Percentiles rank a stretch among this genome's conserved stretches.
phyloP scores from a whole-genome alignment of 2,797 vertebrate species.

The Pangasius larnaudii region DNA sequence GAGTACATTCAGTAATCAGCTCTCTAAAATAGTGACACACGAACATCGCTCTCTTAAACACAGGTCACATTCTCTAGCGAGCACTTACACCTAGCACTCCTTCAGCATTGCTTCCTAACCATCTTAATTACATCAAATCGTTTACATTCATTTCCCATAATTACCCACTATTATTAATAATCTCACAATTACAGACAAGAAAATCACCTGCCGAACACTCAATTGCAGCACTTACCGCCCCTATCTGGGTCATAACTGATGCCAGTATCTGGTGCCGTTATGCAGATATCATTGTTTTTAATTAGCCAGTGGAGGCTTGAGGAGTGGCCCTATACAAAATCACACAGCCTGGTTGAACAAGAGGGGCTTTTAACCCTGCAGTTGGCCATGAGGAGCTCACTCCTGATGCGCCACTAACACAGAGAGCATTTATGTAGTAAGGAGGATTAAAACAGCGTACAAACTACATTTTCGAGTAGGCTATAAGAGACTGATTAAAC shows the following conservation, averaged over 20 bases:
- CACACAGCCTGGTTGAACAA: slow-evolving; percentile 28
- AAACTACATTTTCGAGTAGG: background rate
- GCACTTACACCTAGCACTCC: background rate
- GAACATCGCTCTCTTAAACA: background rate
- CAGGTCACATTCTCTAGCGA: background rate
- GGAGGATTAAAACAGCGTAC: background rate
- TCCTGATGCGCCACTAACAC: background rate
- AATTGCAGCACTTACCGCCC: slow-evolving; percentile 58
- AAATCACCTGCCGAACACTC: slow-evolving; percentile 79
- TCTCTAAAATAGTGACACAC: background rate
- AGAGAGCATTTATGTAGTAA: background rate
- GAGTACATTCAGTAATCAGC: background rate
- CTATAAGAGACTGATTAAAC: background rate
- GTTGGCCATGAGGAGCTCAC: background rate
- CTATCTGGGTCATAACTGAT: slow-evolving; percentile 28
- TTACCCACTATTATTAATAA: slow-evolving; percentile 77
- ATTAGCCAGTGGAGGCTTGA: slow-evolving; percentile 48
- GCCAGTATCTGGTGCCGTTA: slow-evolving; percentile 26
- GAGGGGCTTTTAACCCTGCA: slow-evolving; percentile 14
- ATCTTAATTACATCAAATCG: slow-evolving; percentile 78
- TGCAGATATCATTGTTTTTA: slow-evolving; percentile 61
- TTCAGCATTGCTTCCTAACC: slow-evolving; percentile 66
- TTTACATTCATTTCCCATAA: slow-evolving; percentile 84
- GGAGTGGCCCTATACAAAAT: slow-evolving; percentile 38
- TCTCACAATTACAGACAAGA: slow-evolving; percentile 57